Evolutionary conservation across 2,113 vertebrate genomes (phyloP).

Genomic region (Cisticola juncidis): DNA sequence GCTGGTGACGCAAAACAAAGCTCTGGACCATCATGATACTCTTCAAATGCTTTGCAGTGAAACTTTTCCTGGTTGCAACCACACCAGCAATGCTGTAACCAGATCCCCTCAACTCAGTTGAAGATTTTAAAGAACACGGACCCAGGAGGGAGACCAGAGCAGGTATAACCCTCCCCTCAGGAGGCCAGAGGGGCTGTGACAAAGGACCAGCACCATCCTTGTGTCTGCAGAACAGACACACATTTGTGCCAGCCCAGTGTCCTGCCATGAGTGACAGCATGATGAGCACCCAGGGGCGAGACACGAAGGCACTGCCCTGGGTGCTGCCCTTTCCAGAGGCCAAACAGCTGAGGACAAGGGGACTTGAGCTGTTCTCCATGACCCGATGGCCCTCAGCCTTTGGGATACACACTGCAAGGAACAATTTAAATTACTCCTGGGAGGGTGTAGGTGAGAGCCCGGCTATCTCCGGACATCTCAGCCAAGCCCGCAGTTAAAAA

Average conservation of each 20-base stretch:
- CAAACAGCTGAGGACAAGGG: neutral
- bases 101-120: accelerated
- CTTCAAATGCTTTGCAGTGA: neutral
- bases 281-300: accelerated
- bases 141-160: neutral
- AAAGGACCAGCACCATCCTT: accelerated
- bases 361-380: neutral
- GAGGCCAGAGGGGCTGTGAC: neutral
- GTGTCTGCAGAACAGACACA: neutral
- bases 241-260: accelerated
- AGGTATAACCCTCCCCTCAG: neutral
- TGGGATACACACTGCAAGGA: neutral
- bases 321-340: neutral
- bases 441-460: neutral
- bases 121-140: neutral
- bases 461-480: neutral
- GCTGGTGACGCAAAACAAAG: neutral
- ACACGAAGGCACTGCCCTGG: accelerated
- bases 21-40: neutral
- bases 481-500: neutral
- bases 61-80: neutral
- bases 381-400: neutral
- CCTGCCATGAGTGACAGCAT: accelerated
- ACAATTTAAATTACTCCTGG: neutral
- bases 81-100: neutral